phyloP scores from a whole-genome alignment of 2,113 vertebrate species.

The Leucosticte australis region DNA sequence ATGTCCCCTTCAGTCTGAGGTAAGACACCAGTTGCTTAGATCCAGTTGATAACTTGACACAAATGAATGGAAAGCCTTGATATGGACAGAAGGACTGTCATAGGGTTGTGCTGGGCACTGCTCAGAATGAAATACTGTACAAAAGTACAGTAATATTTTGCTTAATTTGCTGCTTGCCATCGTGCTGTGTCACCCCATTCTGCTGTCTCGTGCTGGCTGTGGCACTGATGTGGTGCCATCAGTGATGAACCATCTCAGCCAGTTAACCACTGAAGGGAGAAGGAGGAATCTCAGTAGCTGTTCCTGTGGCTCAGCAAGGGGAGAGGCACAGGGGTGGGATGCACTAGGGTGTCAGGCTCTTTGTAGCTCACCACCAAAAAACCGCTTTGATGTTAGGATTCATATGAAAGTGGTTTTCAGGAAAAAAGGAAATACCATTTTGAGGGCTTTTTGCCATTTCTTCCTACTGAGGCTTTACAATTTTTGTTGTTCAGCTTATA shows the following conservation, averaged over 20 bases:
- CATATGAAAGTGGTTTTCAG: not conserved
- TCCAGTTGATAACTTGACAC: not conserved
- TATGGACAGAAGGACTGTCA: not conserved
- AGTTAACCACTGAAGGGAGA: not conserved
- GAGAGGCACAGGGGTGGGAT: not conserved
- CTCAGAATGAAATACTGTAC: not conserved
- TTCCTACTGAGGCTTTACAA: not conserved
- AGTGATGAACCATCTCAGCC: not conserved
- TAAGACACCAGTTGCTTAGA: not conserved
- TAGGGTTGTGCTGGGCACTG: not conserved
- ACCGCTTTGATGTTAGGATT: not conserved
- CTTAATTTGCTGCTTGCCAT: not conserved
- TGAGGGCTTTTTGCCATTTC: not conserved
- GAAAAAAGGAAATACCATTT: not conserved
- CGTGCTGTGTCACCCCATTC: rapidly evolving
- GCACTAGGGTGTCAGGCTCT: rapidly evolving
- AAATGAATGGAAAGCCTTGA: not conserved
- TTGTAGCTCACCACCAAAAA: not conserved
- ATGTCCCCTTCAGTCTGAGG: not conserved
- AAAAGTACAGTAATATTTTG: not conserved
- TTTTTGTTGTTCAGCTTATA: not conserved
- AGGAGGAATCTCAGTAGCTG: not conserved
- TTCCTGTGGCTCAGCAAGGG: not conserved
- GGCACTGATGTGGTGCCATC: not conserved
- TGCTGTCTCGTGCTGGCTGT: rapidly evolving